These are phyloP conservation scores for Scaptomyza pallida DNA, from an alignment of 1,140 invertebrate species.

Conservation along the genomic window DNA sequence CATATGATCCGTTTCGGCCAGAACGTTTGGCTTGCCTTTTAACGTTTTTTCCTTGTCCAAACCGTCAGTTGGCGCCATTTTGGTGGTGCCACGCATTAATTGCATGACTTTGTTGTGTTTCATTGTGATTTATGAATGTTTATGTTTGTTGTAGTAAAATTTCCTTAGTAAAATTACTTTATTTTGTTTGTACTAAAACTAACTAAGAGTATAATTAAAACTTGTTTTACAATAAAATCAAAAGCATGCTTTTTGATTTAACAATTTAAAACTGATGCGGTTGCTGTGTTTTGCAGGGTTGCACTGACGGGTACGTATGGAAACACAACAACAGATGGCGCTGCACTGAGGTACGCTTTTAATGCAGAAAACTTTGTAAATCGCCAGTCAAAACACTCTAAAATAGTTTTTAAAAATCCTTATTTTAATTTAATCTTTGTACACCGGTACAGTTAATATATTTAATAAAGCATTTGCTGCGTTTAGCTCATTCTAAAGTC, in stretches of 20 bases:
- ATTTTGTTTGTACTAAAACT: conserved; percentile 7
- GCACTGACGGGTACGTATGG: background rate
- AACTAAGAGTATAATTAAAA: conserved; percentile 25
- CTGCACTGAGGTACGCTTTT: background rate
- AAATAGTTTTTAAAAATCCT: background rate
- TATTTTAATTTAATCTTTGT: background rate
- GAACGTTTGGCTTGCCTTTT: conserved; percentile 42
- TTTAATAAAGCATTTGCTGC: background rate
- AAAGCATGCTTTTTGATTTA: conserved; percentile 9
- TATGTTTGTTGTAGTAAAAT: background rate
- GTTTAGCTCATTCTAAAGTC: background rate
- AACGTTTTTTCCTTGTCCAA: conserved; percentile 35
- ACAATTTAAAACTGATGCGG: conserved; percentile 8
- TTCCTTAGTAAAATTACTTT: background rate
- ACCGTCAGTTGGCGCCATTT: conserved; percentile 6
- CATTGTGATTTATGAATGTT: conserved; percentile 9
- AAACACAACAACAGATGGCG: conserved; percentile 6
- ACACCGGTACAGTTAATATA: too few relatives aligned
- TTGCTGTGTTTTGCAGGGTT: conserved; percentile 11
- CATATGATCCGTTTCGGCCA: conserved; percentile 33
- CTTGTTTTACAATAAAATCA: too few relatives aligned
- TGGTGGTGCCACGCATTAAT: background rate
- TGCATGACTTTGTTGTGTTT: conserved; percentile 14
- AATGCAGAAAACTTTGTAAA: background rate
- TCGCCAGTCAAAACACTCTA: background rate